Evolutionary conservation across 1,140 invertebrate species (phyloP).

Genomic region (Pseudobourletiella spinata): DNA sequence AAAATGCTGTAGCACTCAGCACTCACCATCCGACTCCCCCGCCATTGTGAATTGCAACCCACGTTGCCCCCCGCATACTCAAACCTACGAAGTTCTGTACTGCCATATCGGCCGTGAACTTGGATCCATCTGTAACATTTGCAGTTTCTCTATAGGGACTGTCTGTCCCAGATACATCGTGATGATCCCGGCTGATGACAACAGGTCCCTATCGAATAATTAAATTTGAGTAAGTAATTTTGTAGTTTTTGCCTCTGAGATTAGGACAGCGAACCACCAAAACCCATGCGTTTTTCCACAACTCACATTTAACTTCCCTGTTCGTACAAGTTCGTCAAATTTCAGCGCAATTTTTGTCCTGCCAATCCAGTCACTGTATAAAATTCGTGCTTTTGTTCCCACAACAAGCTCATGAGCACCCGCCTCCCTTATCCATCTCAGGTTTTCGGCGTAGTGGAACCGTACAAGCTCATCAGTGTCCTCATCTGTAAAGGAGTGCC

Average conservation of each 20-base stretch:
- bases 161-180: constrained; percentile 62
- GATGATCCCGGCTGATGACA: constrained; percentile 57
- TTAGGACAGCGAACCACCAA: not conserved
- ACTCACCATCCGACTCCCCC: constrained; percentile 57
- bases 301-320: constrained; percentile 33
- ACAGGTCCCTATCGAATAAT: constrained; percentile 51
- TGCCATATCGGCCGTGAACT: constrained; percentile 57
- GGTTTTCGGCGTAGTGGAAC: constrained; percentile 54
- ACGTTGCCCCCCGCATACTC: constrained; percentile 54
- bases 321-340: constrained; percentile 51
- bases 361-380: constrained; percentile 55
- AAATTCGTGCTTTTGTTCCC: constrained; percentile 55
- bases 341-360: constrained; percentile 49
- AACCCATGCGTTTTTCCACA: constrained; percentile 37
- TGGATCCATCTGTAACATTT: constrained; percentile 57
- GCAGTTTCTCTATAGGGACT: constrained; percentile 60
- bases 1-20: too few species aligned
- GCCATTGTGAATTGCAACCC: constrained; percentile 61
- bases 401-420: constrained; percentile 53
- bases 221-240: too few species aligned
- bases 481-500: too few species aligned
- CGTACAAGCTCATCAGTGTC: constrained; percentile 37
- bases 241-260: too few species aligned
- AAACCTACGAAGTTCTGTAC: constrained; percentile 59
- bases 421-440: constrained; percentile 55